These are phyloP conservation scores for Menidia beryllina DNA, from an alignment of 2,113 vertebrate genomes.

Conservation along the genomic window DNA sequence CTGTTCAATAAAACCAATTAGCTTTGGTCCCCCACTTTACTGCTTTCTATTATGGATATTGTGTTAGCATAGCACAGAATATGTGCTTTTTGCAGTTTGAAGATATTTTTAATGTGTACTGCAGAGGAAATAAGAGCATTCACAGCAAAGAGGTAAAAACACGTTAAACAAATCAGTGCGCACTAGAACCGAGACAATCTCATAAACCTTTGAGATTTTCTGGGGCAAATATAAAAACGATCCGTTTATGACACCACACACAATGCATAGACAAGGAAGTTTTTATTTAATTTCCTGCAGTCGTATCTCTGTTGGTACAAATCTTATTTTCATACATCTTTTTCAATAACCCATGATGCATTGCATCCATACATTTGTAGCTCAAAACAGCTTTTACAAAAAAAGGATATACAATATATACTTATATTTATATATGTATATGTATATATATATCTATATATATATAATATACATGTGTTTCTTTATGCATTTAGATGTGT, in stretches of 20 bases:
- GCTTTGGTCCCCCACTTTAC: background rate
- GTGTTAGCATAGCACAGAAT: background rate
- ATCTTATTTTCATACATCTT: conserved; percentile 78
- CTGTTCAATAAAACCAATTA: background rate
- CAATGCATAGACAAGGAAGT: conserved; percentile 87
- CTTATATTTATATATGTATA: conserved; percentile 79
- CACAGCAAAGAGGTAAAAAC: background rate
- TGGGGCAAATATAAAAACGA: background rate
- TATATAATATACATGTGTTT: conserved; percentile 80
- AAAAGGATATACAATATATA: conserved; percentile 84
- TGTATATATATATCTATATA: conserved; percentile 80
- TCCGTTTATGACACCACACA: conserved; percentile 68
- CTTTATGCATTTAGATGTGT: conserved; percentile 75
- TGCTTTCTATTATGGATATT: background rate
- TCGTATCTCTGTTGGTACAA: conserved; percentile 82
- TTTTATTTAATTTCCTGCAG: conserved; percentile 83
- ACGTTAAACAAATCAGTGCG: background rate
- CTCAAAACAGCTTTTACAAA: conserved; percentile 86
- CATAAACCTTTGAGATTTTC: background rate
- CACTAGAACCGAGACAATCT: background rate
- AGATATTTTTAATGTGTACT: background rate
- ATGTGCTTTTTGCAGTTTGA: background rate
- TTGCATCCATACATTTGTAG: conserved; percentile 86
- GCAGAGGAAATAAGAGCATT: background rate
- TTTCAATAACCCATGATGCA: conserved; percentile 85